Percentiles rank a stretch among this genome's conserved stretches.
Conservation (phyloP, 2,113 vertebrate genomes). For the Nibea albiflora region DNA sequence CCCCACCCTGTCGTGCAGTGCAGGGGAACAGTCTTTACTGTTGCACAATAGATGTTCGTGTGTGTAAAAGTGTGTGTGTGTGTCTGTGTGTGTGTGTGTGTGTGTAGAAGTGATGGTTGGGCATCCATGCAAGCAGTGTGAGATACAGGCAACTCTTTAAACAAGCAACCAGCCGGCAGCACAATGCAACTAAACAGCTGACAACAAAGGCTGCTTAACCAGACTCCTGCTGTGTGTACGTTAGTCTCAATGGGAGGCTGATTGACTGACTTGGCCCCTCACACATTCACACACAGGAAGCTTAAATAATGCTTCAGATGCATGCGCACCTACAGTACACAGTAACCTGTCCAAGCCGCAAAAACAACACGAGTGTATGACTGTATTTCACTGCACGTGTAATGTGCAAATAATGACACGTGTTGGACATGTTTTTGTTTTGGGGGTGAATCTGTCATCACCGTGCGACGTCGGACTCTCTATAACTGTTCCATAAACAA, state of each 20-base stretch:
- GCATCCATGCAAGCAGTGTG: constrained; percentile 10
- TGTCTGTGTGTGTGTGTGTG: neutral
- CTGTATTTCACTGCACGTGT: neutral
- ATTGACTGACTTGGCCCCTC: constrained; percentile 58
- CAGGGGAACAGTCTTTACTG: constrained; percentile 27
- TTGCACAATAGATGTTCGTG: constrained; percentile 38
- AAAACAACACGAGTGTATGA: constrained; percentile 1
- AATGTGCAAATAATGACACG: neutral
- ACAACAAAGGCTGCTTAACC: constrained; percentile 63
- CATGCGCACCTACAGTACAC: constrained; percentile 19
- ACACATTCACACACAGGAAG: constrained; percentile 35
- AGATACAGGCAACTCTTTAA: constrained; percentile 64
- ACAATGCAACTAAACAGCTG: constrained; percentile 63
- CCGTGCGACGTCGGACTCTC: neutral
- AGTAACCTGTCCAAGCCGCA: no score
- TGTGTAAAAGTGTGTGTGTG: constrained; percentile 5
- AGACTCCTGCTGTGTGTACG: constrained; percentile 20
- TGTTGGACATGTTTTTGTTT: neutral
- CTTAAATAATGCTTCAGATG: constrained; percentile 27
- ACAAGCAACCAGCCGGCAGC: constrained; percentile 58
- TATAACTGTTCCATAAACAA: constrained; percentile 55
- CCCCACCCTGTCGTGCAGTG: constrained; percentile 3
- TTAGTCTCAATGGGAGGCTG: constrained; percentile 58
- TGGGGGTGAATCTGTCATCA: neutral
- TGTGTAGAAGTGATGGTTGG: constrained; percentile 25